Evolutionary conservation across 2,888 invertebrate species (phyloP), one percentile per base, ranked within the genome.

Genomic region (Heliconius charithonia): DNA sequence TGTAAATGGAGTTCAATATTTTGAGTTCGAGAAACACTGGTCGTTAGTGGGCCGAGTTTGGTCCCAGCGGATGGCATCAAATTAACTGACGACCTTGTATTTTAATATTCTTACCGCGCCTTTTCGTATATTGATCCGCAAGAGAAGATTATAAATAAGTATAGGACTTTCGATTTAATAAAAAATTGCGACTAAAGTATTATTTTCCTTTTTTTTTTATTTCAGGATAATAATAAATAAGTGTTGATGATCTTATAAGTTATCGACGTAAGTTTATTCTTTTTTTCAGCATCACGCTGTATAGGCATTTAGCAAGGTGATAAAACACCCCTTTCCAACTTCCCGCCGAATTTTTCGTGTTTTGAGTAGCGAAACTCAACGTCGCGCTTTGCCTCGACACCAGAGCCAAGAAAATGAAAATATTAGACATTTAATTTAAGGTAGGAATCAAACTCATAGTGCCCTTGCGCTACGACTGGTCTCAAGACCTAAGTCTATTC

Each of bases 31-130:
- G 56, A 77, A 56, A 22, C 37, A 56, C 25, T 77, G 41, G 27
- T 10, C 19, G 45, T 51, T 37, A 51, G 41, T 37, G 73, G 51
- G 76, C 69, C 62, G 63, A 69, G 45, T 66, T 12, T 19, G 62
- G 37, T 76, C 79, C 71, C 71, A 59, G n/a, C 45, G 79, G 37
- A 76, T n/a, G 27, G 12, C 22, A 51, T 25, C 9, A 69, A 69
- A 71, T 76, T 79, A 62, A 27, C 66, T 71, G 73, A 56, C 67
- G 78, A 76, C 79, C 77, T 81, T 80, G 78, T 70, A 65, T 73
- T 76, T 77, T 70, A 74, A 71, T 75, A 76, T 56, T 75, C 37
- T 69, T 77, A 73, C 77, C 76, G 76, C 77, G 65, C 66, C 75
- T 78, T 37, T 74, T 32, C 71, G 29, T 16, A 37, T 72, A 75